Percentiles rank a stretch among this genome's conserved stretches.
Evolutionary conservation across 2,797 vertebrate genomes (phyloP).

Genomic region (Clamator glandarius): DNA sequence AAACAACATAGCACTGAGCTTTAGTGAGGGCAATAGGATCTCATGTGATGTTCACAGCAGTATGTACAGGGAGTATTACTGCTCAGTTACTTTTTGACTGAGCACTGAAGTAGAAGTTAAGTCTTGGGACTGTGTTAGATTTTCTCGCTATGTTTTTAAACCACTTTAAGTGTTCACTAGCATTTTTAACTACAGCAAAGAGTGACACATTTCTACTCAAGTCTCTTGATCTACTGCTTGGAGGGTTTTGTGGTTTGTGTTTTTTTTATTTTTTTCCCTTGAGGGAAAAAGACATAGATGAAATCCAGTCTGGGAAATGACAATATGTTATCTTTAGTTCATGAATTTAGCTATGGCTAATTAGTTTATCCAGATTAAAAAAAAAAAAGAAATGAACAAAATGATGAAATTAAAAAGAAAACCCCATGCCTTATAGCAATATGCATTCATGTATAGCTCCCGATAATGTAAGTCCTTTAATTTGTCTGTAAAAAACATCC

Average conservation of each 20-base stretch:
- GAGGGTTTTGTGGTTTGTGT: not conserved
- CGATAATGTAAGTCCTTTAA: not conserved
- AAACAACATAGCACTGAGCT: not conserved
- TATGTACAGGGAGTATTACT: not conserved
- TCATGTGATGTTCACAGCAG: not conserved
- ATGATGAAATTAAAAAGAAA: not conserved
- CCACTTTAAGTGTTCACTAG: not conserved
- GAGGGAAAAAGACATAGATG: not conserved
- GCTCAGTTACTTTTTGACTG: not conserved
- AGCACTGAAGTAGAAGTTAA: not conserved
- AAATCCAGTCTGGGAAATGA: not conserved
- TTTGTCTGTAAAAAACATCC: not conserved
- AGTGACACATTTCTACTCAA: not conserved
- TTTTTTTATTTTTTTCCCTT: not conserved
- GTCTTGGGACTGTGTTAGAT: not conserved
- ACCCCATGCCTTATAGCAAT: not conserved
- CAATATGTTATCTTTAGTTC: not conserved
- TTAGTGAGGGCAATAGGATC: not conserved
- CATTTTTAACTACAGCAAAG: not conserved
- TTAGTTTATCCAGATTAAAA: slow-evolving; percentile 3
- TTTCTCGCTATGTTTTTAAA: not conserved
- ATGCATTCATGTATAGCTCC: not conserved
- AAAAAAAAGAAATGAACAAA: not conserved
- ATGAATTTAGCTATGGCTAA: not conserved
- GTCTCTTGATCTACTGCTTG: not conserved